Conservation (phyloP, 1,140 invertebrate species). For the Dermatophagoides farinae region DNA sequence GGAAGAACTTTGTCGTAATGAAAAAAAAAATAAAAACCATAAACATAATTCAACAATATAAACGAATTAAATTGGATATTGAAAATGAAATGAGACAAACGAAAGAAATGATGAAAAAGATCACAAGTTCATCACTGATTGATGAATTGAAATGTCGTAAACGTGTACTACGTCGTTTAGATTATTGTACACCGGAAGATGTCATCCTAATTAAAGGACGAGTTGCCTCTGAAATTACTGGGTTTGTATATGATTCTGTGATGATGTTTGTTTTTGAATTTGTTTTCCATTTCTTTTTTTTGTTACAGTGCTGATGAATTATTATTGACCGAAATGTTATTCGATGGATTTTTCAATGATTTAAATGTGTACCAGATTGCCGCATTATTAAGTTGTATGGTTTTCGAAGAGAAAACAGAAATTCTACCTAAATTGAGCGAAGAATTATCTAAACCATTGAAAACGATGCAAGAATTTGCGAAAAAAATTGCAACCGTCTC, state of each 20-base stretch:
- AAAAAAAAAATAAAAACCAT: slow-evolving; percentile 63
- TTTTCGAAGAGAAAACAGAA: slow-evolving; percentile 81
- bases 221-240: slow-evolving; percentile 91
- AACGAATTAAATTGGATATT: slow-evolving; percentile 47
- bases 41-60: slow-evolving; percentile 45
- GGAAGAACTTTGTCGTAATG: slow-evolving; percentile 47
- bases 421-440: slow-evolving; percentile 62
- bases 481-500: slow-evolving; percentile 65
- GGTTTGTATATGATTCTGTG: too few species aligned
- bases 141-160: slow-evolving; percentile 91
- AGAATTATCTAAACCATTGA: slow-evolving; percentile 60
- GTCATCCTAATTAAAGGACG: slow-evolving; percentile 94
- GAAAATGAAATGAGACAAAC: slow-evolving; percentile 33
- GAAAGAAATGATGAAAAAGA: slow-evolving; percentile 57
- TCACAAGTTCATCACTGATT: slow-evolving; percentile 82
- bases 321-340: slow-evolving; percentile 93
- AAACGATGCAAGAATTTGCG: slow-evolving; percentile 72
- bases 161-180: slow-evolving; percentile 67
- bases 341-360: slow-evolving; percentile 86
- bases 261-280: too few species aligned
- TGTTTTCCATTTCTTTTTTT: too few species aligned
- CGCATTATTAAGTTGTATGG: slow-evolving; percentile 83
- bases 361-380: slow-evolving; percentile 59
- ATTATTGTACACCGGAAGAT: slow-evolving; percentile 76
- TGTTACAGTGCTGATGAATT: slow-evolving; percentile 92